A percentile compares a stretch with the other conserved stretches of the same genome.
Conservation (phyloP, 2,113 vertebrate species). For the Sinosuthora webbiana region DNA sequence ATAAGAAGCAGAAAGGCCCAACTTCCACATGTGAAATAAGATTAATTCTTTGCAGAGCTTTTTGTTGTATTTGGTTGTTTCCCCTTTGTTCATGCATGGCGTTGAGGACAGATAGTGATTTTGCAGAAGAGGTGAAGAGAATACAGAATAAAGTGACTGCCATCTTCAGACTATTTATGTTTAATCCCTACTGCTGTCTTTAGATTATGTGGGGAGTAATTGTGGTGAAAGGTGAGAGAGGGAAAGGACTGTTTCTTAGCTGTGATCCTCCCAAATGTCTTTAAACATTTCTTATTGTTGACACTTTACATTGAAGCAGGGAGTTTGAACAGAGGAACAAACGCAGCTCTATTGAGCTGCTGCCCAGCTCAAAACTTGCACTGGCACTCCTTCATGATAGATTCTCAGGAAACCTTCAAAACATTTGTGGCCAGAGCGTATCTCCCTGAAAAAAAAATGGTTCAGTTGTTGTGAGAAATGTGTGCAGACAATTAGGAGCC, state of each 20-base stretch:
- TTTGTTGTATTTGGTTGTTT: background rate
- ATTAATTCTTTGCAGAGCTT: background rate
- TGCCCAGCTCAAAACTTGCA: background rate
- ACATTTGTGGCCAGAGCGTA: conserved; percentile 47
- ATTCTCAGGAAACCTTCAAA: conserved; percentile 56
- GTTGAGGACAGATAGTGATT: background rate
- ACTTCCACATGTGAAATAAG: background rate
- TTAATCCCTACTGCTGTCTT: background rate
- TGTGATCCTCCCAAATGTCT: conserved; percentile 19
- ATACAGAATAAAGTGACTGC: background rate
- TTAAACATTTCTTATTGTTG: conserved; percentile 20
- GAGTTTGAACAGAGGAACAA: conserved; percentile 30
- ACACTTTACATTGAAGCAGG: conserved; percentile 34
- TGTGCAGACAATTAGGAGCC: conserved; percentile 51
- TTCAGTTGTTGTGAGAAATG: conserved; percentile 36
- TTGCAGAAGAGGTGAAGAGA: background rate
- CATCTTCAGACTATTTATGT: background rate
- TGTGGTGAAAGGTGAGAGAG: background rate
- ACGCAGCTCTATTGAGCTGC: background rate
- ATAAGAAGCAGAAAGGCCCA: background rate
- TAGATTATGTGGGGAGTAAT: background rate
- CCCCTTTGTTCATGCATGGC: background rate
- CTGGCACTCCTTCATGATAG: conserved; percentile 19
- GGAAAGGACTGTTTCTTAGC: conserved; percentile 37
- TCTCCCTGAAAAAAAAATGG: conserved; percentile 1